phyloP scores from a whole-genome alignment of 2,888 invertebrate genomes.

The Heteropelma amictum region DNA sequence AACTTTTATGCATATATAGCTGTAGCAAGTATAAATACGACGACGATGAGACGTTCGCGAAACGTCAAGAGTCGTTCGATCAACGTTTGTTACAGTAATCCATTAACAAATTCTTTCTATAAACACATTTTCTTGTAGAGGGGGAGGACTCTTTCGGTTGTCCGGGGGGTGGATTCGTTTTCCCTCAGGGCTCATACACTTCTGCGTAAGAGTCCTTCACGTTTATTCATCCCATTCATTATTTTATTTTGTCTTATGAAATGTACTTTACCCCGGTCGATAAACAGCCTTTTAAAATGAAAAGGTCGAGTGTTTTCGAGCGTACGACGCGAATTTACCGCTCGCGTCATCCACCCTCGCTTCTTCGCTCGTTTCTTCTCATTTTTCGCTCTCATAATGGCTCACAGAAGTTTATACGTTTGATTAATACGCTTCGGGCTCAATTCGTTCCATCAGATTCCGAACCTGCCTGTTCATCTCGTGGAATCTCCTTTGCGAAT shows the following conservation, averaged over 20 bases:
- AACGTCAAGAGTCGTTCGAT: slow-evolving; percentile 54
- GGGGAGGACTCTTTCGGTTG: neutral
- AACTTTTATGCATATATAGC: neutral
- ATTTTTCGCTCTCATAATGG: neutral
- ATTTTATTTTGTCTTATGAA: slow-evolving; percentile 51
- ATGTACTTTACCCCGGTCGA: slow-evolving; percentile 38
- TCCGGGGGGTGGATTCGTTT: neutral
- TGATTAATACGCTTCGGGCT: slow-evolving; percentile 29
- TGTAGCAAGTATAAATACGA: slow-evolving; percentile 14
- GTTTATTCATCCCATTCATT: slow-evolving; percentile 38
- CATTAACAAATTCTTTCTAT: slow-evolving; percentile 47
- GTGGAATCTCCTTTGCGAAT: too few species aligned
- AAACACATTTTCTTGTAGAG: too few species aligned
- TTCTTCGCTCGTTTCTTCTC: neutral
- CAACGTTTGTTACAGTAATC: slow-evolving; percentile 47
- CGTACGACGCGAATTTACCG: slow-evolving; percentile 22
- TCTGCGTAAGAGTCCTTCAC: neutral
- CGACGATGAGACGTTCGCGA: slow-evolving; percentile 23
- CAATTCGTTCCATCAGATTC: slow-evolving; percentile 23
- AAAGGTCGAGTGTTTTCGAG: slow-evolving; percentile 12
- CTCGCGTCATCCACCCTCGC: neutral
- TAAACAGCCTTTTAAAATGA: slow-evolving; percentile 21
- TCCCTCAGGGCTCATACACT: neutral
- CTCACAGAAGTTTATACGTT: slow-evolving; percentile 7
- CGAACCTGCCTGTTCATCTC: slow-evolving; percentile 8